These are phyloP conservation scores for Hippocampus zosterae DNA, from an alignment of 2,113 vertebrate genomes.

Conservation along the genomic window DNA sequence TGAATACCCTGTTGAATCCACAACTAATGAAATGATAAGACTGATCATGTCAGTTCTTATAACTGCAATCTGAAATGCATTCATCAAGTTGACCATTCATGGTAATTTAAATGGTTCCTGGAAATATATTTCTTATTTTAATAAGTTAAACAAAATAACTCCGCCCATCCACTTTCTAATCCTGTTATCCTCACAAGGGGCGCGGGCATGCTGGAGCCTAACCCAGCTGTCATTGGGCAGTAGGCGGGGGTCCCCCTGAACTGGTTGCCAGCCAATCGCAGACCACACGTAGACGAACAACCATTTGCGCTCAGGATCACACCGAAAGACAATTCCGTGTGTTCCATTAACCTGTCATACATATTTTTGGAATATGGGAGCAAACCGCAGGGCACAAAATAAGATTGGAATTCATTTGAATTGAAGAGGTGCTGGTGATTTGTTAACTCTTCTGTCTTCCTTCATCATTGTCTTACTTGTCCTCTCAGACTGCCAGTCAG, in stretches of 20 bases:
- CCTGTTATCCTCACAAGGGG: no score
- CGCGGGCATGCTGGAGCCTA: no score
- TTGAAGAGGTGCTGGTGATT: not conserved
- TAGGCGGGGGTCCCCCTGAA: no score
- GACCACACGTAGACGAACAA: no score
- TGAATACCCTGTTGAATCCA: not conserved
- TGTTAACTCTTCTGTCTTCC: slow-evolving; percentile 8
- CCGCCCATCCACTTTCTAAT: no score
- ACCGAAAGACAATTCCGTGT: no score
- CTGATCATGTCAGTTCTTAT: not conserved
- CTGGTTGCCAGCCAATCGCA: no score
- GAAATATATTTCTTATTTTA: not conserved
- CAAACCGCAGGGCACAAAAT: no score
- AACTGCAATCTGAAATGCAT: not conserved
- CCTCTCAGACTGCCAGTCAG: slow-evolving; percentile 28
- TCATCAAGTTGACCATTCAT: not conserved
- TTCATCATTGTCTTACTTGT: slow-evolving; percentile 10
- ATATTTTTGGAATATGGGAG: no score
- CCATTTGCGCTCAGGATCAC: no score
- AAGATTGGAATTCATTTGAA: not conserved
- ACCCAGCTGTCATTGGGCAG: no score
- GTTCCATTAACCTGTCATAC: no score
- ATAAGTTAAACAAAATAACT: not conserved
- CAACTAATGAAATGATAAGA: not conserved
- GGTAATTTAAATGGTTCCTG: not conserved